Base-by-base conservation (phyloP, 2,888 invertebrate species). In the Orthosia cruda region DNA sequence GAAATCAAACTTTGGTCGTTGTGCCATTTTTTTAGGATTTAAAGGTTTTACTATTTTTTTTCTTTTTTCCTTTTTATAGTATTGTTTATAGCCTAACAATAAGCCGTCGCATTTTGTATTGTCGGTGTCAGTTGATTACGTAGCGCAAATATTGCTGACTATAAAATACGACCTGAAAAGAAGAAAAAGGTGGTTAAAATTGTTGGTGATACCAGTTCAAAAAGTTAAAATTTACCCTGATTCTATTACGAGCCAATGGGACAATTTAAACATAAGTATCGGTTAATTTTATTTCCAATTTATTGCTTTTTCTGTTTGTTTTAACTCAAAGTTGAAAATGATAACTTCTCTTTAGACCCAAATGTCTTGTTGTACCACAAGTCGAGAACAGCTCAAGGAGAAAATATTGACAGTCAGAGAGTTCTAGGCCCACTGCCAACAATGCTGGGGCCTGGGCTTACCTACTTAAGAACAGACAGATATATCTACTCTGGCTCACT, bases 21-120 rank as follows among this genome's bases (percentile, higher is more conserved):
- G 96, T 96, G 96, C 96, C 96, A 96, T 96, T 96, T 96, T 96
- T 96, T 96, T 95, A 90, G 87, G 88, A 89, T 95, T 95, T 92
- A 91, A 88, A 88, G 89, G 71, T 95, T 96, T 96, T 95, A 88
- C 93, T 81, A 93, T 95, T 96, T 96, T 96, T 96, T 96, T 95
- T 63, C 40, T 77, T 91, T 91, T 89, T 88, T 87, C 86, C 86
- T 89, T 86, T 90, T 90, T 92, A 16, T 67, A 23, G 54, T 66
- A 59, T 67, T 68, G 59, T 49, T 73, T 91, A 89, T 86, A 86
- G 88, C 87, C 88, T 88, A 89, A 74, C 77, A 84, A 84, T 84
- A 78, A 88, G 89, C 91, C 92, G 93, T 94, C 94, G 91, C 93
- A 89, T 89, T 88, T 91, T 90, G 87, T 93, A 95, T 94, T 95